Base-by-base conservation (phyloP, 2,888 invertebrate species). In the Epinotia nisella region DNA sequence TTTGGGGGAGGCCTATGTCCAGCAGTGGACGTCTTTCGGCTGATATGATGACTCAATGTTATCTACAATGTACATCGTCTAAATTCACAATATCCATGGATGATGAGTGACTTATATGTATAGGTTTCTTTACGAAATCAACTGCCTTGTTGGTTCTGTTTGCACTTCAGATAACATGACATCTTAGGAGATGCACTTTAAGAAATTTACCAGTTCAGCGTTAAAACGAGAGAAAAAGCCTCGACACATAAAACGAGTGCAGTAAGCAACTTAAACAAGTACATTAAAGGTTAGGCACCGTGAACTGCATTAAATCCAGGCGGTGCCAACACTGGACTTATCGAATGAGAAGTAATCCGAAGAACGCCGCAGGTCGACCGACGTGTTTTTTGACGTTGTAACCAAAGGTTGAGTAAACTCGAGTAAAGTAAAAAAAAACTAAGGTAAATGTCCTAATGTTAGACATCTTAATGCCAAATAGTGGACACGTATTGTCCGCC, bases 271-370 rank as follows among this genome's bases (percentile, higher is more conserved):
- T 1, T n/a, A n/a, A n/a, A n/a, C n/a, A 13, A 10, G 3, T 55
- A 13, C 55, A 55, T 55, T 21, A 19, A 21, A 13, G 19, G 21
- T 13, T 21, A 21, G 55, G 55, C 58, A 9, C 1, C 24, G 21
- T n/a, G 29, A 58, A 13, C 56, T 56, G 15, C 24, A 24, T 56
- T 56, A 56, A 24, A 56, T 56, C 56, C 24, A 17, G 17, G 17
- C 56, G n/a, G 39, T 10, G 24, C 19, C 58, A 49, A 17, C 17
- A 11, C 13, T 4, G 49, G 10, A 3, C 59, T 69, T 51, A 55
- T 24, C 61, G n/a, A 17, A 41, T 51, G 61, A 62, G 70, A 62
- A 62, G n/a, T 62, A 70, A 70, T 55, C 11, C 39, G 5, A 61
- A 55, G 61, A 55, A 39, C 35, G 53, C 15, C 45, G 4, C 15